Conservation (phyloP, 2,797 vertebrate genomes). For the Buceros bicornis region DNA sequence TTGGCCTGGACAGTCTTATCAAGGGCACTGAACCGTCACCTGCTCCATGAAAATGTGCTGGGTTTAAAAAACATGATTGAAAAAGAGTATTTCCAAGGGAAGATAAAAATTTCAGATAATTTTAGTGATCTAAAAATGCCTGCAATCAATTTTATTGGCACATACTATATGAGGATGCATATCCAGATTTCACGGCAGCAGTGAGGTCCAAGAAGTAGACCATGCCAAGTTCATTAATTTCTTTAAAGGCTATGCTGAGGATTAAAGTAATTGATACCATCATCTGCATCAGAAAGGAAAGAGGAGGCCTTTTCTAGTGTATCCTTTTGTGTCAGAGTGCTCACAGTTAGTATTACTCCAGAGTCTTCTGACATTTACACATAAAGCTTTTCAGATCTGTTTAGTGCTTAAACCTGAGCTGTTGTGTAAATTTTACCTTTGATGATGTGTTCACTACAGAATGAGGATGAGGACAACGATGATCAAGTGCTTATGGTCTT, state of each 20-base stretch:
- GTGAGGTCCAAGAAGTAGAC: not conserved
- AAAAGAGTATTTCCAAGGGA: not conserved
- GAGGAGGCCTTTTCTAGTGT: not conserved
- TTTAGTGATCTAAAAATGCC: not conserved
- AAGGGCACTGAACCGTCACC: not conserved
- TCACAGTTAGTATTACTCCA: not conserved
- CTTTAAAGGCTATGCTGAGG: not conserved
- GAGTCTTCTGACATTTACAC: not conserved
- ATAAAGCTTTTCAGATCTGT: not conserved
- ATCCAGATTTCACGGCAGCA: not conserved
- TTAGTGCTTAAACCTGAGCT: not conserved
- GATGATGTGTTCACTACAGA: not conserved
- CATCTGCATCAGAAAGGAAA: not conserved
- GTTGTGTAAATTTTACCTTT: not conserved
- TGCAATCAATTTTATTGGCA: not conserved
- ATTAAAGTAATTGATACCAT: not conserved
- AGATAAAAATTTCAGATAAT: not conserved
- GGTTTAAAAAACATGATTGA: not conserved
- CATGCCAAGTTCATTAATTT: not conserved
- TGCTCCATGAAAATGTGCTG: not conserved
- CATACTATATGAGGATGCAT: fast-evolving
- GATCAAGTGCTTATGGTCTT: not conserved
- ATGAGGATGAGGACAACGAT: not conserved
- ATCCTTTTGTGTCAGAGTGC: not conserved
- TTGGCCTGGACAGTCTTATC: not conserved